A percentile compares a stretch with the other conserved stretches of the same genome.
Evolutionary conservation across 2,113 vertebrate species (phyloP).

Genomic region (Strix aluco): DNA sequence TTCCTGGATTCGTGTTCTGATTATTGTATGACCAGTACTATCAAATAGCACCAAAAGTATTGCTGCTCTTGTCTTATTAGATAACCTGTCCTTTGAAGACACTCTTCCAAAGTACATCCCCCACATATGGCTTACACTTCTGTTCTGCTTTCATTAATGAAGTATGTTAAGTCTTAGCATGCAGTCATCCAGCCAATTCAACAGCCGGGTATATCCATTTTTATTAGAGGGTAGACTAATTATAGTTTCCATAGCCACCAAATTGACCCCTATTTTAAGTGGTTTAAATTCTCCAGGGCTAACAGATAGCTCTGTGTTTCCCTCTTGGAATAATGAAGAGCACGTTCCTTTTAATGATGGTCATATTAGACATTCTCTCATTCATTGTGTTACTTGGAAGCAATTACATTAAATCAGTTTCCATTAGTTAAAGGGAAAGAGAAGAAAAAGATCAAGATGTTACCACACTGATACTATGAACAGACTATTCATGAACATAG

Average conservation of each 20-base stretch:
- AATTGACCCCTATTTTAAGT: slow-evolving; percentile 39
- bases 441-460: not conserved
- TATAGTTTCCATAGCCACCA: slow-evolving; percentile 34
- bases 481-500: not conserved
- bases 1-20: not conserved
- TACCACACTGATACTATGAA: not conserved
- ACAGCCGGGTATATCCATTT: not conserved
- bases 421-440: not conserved
- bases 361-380: not conserved
- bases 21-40: not conserved
- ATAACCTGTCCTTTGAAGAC: not conserved
- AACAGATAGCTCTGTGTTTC: not conserved
- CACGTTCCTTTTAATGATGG: not conserved
- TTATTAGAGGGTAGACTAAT: slow-evolving; percentile 1
- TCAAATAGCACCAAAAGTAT: not conserved
- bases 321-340: slow-evolving; percentile 11
- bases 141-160: not conserved
- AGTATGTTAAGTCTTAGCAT: not conserved
- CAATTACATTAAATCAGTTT: not conserved
- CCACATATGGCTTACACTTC: not conserved
- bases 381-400: not conserved
- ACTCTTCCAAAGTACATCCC: not conserved
- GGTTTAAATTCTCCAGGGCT: not conserved
- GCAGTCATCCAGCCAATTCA: not conserved
- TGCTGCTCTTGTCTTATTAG: not conserved